phyloP scores from a whole-genome alignment of 2,888 invertebrate genomes.

The Vandiemenella viatica region DNA sequence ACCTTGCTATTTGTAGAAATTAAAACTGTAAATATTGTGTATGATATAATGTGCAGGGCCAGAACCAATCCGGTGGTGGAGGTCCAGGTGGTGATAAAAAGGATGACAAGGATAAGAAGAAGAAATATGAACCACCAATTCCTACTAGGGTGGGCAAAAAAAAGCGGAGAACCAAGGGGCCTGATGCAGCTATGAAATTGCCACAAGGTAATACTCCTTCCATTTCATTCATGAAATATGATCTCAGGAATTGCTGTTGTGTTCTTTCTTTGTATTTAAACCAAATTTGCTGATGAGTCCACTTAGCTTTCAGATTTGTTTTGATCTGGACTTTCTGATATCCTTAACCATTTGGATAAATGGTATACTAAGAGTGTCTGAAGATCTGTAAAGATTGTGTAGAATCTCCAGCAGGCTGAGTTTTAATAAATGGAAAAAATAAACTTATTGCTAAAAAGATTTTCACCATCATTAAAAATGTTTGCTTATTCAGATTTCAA shows the following conservation, averaged over 20 bases:
- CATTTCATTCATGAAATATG: not conserved
- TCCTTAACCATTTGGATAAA: too few relatives aligned
- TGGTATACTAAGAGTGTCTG: too few relatives aligned
- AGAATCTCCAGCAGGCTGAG: too few relatives aligned
- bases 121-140: conserved; percentile 97
- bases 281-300: not conserved
- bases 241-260: not conserved
- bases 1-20: too few relatives aligned
- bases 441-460: too few relatives aligned
- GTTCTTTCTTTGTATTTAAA: not conserved
- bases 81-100: conserved; percentile 80
- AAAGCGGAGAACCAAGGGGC: conserved; percentile 89
- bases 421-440: too few relatives aligned
- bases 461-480: too few relatives aligned
- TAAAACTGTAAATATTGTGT: too few relatives aligned
- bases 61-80: conserved; percentile 85
- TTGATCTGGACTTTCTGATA: too few relatives aligned
- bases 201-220: conserved; percentile 64
- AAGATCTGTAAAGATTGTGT: too few relatives aligned
- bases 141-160: conserved; percentile 98
- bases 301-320: not conserved
- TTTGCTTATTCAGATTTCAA: too few relatives aligned
- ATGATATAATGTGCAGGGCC: conserved; percentile 76
- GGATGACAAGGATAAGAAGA: conserved; percentile 96
- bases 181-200: conserved; percentile 93